Evolutionary conservation across 1,140 invertebrate species (phyloP), one percentile per base, ranked within the genome.

Genomic region (Zaprionus ornatus): DNA sequence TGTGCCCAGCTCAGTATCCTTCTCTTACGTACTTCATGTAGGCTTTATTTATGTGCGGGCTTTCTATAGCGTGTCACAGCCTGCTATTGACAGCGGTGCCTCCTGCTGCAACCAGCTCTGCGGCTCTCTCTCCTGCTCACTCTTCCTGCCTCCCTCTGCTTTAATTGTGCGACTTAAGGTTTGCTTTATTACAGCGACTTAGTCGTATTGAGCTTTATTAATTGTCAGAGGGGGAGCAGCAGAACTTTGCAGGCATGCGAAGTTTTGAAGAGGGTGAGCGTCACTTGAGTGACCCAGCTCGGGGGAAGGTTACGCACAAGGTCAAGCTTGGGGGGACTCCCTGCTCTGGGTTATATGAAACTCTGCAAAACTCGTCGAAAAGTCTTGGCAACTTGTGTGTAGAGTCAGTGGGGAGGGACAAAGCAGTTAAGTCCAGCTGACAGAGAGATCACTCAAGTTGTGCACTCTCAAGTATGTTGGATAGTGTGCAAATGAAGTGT

Each of bases 121-220:
- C 25, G 0, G 5, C 0, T 3, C 37, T 69, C 68, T 35, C 65
- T 59, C 37, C 48, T 32, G 2, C n/a, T 17, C 54, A 10, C 12
- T 3, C 54, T 19, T 1, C 0, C 54, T 4, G 0, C 6, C 29
- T 5, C 0, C 50, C 45, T 65, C 76, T 87, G 71, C 85, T 79
- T 90, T 88, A 88, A 88, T 90, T 88, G 80, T 84, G 81, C 76
- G 77, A 81, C 84, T 88, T 88, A 90, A 73, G 80, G 68, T 65
- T 69, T 90, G 78, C 67, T 90, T 88, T 88, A 88, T 88, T 84
- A 56, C 74, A 76, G 40, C 42, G 80, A 74, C 85, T 88, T 80
- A 70, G 56, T 32, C 56, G 61, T 68, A 73, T 71, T 87, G 77
- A 87, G 84, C 85, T 88, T 84, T 88, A 88, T 88, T 88, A 90